Conservation (phyloP, 2,113 vertebrate genomes). For the Anhinga rufa region DNA sequence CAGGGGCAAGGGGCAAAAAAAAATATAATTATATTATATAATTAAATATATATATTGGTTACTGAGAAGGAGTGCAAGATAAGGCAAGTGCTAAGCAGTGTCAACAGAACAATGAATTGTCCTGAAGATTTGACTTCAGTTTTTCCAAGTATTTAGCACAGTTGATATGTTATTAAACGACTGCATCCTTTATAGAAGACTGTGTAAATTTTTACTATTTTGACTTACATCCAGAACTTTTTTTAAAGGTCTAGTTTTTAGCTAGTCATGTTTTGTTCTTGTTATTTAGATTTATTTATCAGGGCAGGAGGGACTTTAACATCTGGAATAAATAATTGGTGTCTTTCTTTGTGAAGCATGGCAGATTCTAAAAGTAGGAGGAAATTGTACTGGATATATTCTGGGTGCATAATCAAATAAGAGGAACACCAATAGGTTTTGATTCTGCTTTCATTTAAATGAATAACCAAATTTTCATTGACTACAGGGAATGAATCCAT, state of each 20-base stretch:
- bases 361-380: background rate
- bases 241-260: background rate
- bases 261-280: background rate
- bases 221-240: background rate
- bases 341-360: background rate
- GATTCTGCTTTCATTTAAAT: slow-evolving; percentile 34
- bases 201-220: background rate
- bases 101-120: background rate
- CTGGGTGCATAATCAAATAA: slow-evolving; percentile 9
- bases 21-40: no score
- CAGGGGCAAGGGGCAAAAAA: no score
- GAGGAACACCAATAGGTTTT: slow-evolving; percentile 9
- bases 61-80: background rate
- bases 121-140: background rate
- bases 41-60: background rate
- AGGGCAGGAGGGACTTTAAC: background rate
- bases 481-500: background rate
- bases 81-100: background rate
- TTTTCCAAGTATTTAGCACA: background rate
- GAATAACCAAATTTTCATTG: slow-evolving; percentile 32
- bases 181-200: background rate
- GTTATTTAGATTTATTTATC: background rate
- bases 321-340: background rate
- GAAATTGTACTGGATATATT: background rate
- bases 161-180: background rate